Conservation (phyloP, 2,113 vertebrate species). For the Centropus bengalensis region DNA sequence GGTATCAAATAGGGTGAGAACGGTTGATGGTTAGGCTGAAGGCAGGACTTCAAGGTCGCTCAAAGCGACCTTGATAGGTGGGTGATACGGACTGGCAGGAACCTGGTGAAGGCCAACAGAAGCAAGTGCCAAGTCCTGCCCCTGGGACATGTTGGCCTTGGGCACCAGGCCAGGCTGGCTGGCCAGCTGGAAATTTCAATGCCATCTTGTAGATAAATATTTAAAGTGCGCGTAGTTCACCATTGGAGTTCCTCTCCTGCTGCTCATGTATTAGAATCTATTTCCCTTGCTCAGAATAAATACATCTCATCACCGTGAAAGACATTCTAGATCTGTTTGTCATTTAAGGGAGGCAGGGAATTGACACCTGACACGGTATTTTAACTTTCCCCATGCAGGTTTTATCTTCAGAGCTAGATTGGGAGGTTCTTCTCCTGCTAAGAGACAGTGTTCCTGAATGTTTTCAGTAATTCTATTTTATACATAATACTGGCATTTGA, state of each 20-base stretch:
- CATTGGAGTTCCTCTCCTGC: background rate
- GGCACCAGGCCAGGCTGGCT: background rate
- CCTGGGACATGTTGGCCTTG: background rate
- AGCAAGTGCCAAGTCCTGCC: background rate
- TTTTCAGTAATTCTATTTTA: background rate
- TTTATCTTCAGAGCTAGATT: background rate
- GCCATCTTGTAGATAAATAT: background rate
- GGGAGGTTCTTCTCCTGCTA: background rate
- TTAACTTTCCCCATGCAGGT: rapidly evolving
- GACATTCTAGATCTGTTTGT: no score
- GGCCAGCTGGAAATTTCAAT: background rate
- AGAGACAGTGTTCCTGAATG: background rate
- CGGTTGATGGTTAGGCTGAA: background rate
- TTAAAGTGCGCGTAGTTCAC: background rate
- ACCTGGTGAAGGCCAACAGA: background rate
- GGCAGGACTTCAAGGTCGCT: background rate
- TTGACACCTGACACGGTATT: rapidly evolving
- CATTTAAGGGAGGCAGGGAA: background rate
- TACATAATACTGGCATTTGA: background rate
- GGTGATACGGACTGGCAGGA: background rate
- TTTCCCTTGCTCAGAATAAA: background rate
- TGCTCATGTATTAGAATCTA: background rate
- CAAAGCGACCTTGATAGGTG: background rate
- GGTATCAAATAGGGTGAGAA: background rate
- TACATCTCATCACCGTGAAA: background rate